Percentiles rank a stretch among this genome's conserved stretches.
phyloP scores from a whole-genome alignment of 2,888 invertebrate species.

The Coremacera marginata region DNA sequence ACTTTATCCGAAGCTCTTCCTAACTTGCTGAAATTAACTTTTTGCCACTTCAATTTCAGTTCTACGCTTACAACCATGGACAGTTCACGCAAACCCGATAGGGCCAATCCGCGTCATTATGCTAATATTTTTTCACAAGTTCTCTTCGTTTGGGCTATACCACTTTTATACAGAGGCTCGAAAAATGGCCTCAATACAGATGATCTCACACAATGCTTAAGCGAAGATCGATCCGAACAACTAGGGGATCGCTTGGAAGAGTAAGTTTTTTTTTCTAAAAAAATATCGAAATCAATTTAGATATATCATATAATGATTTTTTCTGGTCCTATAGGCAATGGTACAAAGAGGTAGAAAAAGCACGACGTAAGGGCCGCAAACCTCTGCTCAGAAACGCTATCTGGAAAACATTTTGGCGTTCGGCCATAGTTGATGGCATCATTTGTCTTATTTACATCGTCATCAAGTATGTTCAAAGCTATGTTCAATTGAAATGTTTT shows the following conservation, averaged over 20 bases:
- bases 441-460: constrained; percentile 71
- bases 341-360: constrained; percentile 74
- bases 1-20: too few relatives aligned
- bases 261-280: constrained; percentile 52
- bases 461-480: constrained; percentile 61
- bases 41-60: background rate
- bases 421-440: constrained; percentile 76
- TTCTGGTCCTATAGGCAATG: constrained; percentile 73
- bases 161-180: constrained; percentile 63
- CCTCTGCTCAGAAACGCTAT: constrained; percentile 77
- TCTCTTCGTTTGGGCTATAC: constrained; percentile 67
- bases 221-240: constrained; percentile 71
- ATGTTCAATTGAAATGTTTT: background rate
- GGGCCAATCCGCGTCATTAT: constrained; percentile 63
- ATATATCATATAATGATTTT: background rate
- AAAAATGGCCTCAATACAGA: constrained; percentile 71
- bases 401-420: constrained; percentile 77
- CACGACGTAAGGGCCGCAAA: constrained; percentile 72
- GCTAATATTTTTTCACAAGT: constrained; percentile 66
- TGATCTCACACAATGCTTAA: constrained; percentile 78
- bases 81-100: constrained; percentile 64
- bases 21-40: too few relatives aligned
- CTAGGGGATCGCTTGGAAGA: constrained; percentile 66
- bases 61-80: constrained; percentile 59
- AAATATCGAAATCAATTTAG: background rate